Conservation (phyloP, 2,888 invertebrate genomes). For the Hypena proboscidalis region DNA sequence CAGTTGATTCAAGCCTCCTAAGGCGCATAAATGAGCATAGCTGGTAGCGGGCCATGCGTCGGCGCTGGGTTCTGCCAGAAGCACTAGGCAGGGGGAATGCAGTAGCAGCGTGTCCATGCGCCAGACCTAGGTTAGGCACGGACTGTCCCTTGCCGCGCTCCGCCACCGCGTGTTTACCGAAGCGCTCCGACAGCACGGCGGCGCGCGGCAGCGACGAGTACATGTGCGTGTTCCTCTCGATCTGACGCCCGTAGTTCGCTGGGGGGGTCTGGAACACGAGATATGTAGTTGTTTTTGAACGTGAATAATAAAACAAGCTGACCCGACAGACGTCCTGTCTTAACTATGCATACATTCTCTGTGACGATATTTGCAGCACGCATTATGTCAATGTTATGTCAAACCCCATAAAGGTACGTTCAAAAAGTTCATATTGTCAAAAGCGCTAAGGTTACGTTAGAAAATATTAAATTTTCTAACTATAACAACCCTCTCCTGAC, state of each 20-base stretch:
- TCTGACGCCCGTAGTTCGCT: slow-evolving; percentile 89
- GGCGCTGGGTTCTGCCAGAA: background rate
- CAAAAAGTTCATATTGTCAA: no score
- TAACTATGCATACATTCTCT: no score
- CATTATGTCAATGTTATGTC: no score
- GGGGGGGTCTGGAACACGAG: slow-evolving; percentile 88
- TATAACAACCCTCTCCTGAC: no score
- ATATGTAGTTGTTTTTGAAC: background rate
- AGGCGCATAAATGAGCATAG: no score
- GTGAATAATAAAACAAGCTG: background rate
- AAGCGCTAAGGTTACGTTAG: no score
- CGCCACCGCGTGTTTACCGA: slow-evolving; percentile 87
- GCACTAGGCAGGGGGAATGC: no score
- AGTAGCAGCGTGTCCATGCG: slow-evolving; percentile 45
- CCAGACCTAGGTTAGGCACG: slow-evolving; percentile 95
- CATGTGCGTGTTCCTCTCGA: slow-evolving; percentile 87
- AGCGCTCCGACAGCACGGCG: slow-evolving; percentile 86
- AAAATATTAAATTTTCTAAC: no score
- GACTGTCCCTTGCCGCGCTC: slow-evolving; percentile 89
- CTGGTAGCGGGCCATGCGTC: background rate
- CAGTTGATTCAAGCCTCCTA: no score
- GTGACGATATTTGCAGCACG: no score
- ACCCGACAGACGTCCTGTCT: no score
- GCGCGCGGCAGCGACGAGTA: slow-evolving; percentile 93
- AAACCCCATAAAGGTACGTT: no score